phyloP scores from a whole-genome alignment of 2,888 invertebrate species.

The Sminthurinus aureus region DNA sequence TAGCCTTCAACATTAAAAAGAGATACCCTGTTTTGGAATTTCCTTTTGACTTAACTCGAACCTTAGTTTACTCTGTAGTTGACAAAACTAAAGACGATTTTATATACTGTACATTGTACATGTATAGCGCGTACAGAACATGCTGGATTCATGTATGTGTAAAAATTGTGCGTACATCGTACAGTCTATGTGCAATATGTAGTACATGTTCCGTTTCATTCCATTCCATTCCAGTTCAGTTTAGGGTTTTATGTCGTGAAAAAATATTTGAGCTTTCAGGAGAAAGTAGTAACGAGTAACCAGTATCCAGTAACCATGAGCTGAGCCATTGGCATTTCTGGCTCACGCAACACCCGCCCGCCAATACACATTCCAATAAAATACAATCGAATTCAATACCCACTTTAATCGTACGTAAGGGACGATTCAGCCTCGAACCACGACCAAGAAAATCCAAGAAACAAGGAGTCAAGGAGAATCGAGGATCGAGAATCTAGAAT shows the following conservation, averaged over 20 bases:
- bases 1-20: too few relatives aligned
- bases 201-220: too few relatives aligned
- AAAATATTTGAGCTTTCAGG: conserved; percentile 7
- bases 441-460: not conserved
- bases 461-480: not conserved
- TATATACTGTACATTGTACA: too few relatives aligned
- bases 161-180: too few relatives aligned
- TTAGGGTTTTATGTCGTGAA: conserved; percentile 6
- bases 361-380: conserved; percentile 34
- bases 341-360: conserved; percentile 13
- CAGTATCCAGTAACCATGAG: conserved; percentile 2
- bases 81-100: too few relatives aligned
- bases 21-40: too few relatives aligned
- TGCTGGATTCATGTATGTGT: too few relatives aligned
- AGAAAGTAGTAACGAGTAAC: not conserved
- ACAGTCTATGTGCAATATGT: too few relatives aligned
- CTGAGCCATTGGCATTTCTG: conserved; percentile 33
- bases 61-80: too few relatives aligned
- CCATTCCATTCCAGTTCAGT: too few relatives aligned
- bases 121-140: too few relatives aligned
- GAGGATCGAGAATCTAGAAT: not conserved
- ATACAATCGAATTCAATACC: conserved; percentile 37
- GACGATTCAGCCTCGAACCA: not conserved
- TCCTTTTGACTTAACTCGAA: too few relatives aligned
- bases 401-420: not conserved